phyloP scores from a whole-genome alignment of 2,113 vertebrate species.

The Piaya cayana region DNA sequence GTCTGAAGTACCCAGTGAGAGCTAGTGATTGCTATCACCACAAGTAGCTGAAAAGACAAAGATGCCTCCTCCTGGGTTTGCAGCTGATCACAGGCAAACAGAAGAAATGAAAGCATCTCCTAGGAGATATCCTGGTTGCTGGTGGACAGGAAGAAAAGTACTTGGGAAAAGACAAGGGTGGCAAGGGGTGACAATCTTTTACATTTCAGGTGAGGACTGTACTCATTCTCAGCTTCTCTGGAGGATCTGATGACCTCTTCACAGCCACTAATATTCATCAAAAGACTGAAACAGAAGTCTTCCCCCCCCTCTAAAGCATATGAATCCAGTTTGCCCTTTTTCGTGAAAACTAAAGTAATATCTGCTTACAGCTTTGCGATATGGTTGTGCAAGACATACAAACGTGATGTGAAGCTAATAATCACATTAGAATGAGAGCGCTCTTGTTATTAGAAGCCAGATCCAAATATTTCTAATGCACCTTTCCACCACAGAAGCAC shows the following conservation, averaged over 20 bases:
- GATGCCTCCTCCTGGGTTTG: not conserved
- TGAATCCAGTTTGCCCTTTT: not conserved
- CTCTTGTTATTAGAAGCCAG: not conserved
- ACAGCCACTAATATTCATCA: not conserved
- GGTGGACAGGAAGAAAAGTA: not conserved
- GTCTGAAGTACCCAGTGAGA: not conserved
- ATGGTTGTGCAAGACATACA: not conserved
- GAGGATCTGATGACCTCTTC: not conserved
- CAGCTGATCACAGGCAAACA: not conserved
- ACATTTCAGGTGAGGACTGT: not conserved
- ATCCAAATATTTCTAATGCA: not conserved
- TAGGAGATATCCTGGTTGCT: not conserved
- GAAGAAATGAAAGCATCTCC: not conserved
- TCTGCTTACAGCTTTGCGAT: not conserved
- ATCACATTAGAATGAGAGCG: not conserved
- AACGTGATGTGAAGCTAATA: not conserved
- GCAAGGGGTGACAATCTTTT: not conserved
- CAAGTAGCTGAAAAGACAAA: not conserved
- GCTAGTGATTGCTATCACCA: not conserved
- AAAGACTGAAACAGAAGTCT: not conserved
- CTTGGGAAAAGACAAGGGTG: not conserved
- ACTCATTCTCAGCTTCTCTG: not conserved
- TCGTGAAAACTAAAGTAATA: not conserved
- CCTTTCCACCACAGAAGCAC: not conserved
- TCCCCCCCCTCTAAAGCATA: not conserved